Evolutionary conservation across 2,888 invertebrate genomes (phyloP), one percentile per base, ranked within the genome.

Genomic region (Panorpa germanica): DNA sequence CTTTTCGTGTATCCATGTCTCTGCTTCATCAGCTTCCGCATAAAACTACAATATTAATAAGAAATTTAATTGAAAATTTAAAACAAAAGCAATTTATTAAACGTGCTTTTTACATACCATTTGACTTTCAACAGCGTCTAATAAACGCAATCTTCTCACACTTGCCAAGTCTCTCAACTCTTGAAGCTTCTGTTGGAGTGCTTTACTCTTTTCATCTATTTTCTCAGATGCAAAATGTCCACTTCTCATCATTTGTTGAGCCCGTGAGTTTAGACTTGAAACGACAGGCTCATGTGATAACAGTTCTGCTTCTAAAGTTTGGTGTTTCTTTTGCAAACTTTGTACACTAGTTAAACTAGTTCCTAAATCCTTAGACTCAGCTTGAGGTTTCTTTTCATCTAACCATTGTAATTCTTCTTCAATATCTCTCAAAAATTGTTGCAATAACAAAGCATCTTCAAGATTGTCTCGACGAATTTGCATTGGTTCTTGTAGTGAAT

Each of bases 351-450:
- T 64, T 31, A 82, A 53, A 34, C 49, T 54, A 15, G 44, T 60
- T 8, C 76, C 76, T 9, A 81, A 54, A 46, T 82, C 81, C 15
- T 61, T 62, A 2, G 77, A 77, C 3, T 65, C 62, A 2, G 75
- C 78, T 5, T 75, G 48, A 1, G 68, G 65, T 43, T 75, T 72
- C 40, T 78, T 73, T 42, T 83, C 78, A 4, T 63, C 57, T n/a
- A 95, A 54, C 95, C 95, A 96, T 39, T 77, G 71, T 31, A 86
- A 47, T 51, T 95, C 93, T 47, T 95, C 93, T 35, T 90, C 85
- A 0, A 88, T 80, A 46, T 95, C 95, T 14, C 88, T 62, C 25
- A 80, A 65, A 61, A 91, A 91, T 45, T 90, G 80, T 46, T 91
- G 88, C 38, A 93, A 56, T 25, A 80, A 59, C 3, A 76, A 67